Evolutionary conservation across 2,888 invertebrate species (phyloP).

Genomic region (Eledone cirrhosa): DNA sequence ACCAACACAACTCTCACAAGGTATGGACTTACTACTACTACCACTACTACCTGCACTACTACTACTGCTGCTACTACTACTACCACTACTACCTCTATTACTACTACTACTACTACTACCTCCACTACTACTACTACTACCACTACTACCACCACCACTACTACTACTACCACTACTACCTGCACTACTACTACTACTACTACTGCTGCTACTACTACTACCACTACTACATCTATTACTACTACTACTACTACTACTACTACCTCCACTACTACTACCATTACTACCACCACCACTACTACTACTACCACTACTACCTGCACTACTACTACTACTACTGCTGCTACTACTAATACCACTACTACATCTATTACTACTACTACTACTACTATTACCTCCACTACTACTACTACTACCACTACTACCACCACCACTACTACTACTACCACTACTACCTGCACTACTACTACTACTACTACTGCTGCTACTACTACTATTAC

Average conservation of each 20-base stretch:
- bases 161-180: constrained; percentile 37
- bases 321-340: too few species aligned
- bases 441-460: too few species aligned
- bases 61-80: constrained; percentile 36
- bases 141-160: constrained; percentile 37
- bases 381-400: too few species aligned
- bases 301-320: constrained; percentile 37
- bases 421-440: constrained; percentile 9
- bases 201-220: too few species aligned
- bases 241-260: too few species aligned
- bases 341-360: too few species aligned
- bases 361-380: too few species aligned
- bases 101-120: constrained; percentile 37
- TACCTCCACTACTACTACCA: constrained; percentile 3
- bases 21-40: constrained; percentile 36
- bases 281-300: constrained; percentile 35
- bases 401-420: too few species aligned
- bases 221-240: too few species aligned
- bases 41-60: constrained; percentile 36
- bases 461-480: too few species aligned
- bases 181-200: constrained; percentile 36
- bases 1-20: constrained; percentile 36
- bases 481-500: too few species aligned
- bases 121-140: constrained; percentile 37
- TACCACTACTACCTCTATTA: constrained; percentile 35